These are phyloP conservation scores for Sternarchorhynchus goeldii DNA, from an alignment of 2,797 vertebrate genomes.

Conservation along the genomic window DNA sequence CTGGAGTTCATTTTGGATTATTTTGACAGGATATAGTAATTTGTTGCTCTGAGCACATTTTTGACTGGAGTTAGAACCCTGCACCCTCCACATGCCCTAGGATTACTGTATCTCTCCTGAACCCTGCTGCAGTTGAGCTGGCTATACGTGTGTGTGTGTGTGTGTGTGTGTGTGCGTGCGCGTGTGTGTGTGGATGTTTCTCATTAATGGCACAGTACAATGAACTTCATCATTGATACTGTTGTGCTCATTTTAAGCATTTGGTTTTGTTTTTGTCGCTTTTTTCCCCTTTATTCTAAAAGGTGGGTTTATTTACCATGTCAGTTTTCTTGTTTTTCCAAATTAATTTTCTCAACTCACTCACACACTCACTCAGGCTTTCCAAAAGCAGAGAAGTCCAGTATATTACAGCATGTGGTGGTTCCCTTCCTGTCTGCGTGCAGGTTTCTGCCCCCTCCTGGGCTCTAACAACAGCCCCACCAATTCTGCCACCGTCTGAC, in stretches of 20 bases:
- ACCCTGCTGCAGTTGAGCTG: conserved; percentile 8
- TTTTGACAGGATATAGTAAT: conserved; percentile 1
- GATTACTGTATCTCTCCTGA: conserved; percentile 7
- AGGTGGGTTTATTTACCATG: conserved; percentile 3
- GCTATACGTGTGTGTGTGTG: conserved; percentile 36
- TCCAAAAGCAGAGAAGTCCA: no score
- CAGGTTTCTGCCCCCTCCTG: no score
- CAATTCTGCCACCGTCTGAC: no score
- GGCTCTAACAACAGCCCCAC: no score
- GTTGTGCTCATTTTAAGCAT: conserved; percentile 41
- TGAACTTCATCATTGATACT: conserved; percentile 48
- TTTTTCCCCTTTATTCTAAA: conserved; percentile 8
- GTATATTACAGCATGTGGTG: no score
- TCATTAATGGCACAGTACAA: conserved; percentile 44
- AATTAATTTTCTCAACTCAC: not conserved
- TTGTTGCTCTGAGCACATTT: conserved; percentile 29
- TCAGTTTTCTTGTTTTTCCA: conserved; percentile 12
- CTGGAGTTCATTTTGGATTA: not conserved
- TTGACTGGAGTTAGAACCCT: conserved; percentile 19
- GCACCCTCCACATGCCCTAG: conserved; percentile 17
- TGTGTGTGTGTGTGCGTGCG: not conserved
- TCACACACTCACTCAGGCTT: no score
- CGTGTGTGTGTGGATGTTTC: not conserved
- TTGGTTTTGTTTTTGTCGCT: conserved; percentile 30
- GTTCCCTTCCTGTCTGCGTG: no score